Evolutionary conservation across 2,113 vertebrate species (phyloP).

Genomic region (Aldabrachelys gigantea): DNA sequence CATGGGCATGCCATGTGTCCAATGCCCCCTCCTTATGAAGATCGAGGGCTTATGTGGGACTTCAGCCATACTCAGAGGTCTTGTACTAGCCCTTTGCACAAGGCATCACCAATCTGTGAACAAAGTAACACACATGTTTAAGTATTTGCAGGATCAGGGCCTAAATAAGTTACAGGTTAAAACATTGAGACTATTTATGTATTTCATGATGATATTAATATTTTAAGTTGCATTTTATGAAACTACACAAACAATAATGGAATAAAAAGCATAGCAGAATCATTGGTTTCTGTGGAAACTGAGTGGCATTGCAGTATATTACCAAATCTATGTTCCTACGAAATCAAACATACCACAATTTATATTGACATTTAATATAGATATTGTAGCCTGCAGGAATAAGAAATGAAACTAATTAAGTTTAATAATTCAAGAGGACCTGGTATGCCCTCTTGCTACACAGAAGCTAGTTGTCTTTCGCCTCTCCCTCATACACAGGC

Average conservation of each 20-base stretch:
- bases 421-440: conserved; percentile 77
- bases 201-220: background rate
- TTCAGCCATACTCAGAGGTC: background rate
- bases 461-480: conserved; percentile 68
- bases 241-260: fast-evolving
- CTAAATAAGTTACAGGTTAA: background rate
- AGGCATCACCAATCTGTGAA: background rate
- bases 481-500: background rate
- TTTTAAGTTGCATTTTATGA: background rate
- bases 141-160: background rate
- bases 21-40: background rate
- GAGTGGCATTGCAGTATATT: background rate
- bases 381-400: conserved; percentile 73
- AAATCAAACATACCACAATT: conserved; percentile 59
- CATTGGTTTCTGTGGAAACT: conserved; percentile 19
- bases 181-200: background rate
- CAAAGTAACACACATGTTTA: background rate
- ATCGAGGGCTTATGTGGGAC: background rate
- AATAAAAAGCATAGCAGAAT: background rate
- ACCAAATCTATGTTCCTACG: conserved; percentile 37
- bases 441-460: conserved; percentile 60
- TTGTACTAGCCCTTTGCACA: background rate
- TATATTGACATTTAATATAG: conserved; percentile 65
- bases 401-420: conserved; percentile 78
- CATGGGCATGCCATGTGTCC: background rate